phyloP scores from a whole-genome alignment of 2,113 vertebrate species.

The Oxyruncus cristatus region DNA sequence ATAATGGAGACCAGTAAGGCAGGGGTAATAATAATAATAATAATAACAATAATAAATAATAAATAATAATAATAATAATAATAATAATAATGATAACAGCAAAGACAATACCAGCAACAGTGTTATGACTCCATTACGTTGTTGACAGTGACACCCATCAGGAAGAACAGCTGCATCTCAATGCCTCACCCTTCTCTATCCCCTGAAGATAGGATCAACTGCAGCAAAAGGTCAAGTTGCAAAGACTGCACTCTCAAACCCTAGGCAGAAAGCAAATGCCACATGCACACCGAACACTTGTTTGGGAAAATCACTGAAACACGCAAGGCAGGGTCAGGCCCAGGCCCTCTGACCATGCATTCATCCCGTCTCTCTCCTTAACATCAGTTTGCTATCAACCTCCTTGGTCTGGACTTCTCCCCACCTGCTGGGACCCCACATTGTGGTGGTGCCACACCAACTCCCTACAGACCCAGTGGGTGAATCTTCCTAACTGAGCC shows the following conservation, averaged over 20 bases:
- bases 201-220: neutral
- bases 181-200: neutral
- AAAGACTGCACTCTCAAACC: neutral
- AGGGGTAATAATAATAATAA: neutral
- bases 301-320: neutral
- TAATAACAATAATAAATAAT: too few species aligned
- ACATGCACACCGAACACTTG: neutral
- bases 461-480: rapidly evolving
- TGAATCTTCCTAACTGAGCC: neutral
- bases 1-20: neutral
- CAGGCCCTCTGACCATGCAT: rapidly evolving
- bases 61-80: neutral
- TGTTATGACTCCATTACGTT: too few species aligned
- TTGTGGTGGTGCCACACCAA: neutral
- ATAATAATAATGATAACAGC: neutral
- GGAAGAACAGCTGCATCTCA: neutral
- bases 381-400: neutral
- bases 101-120: neutral
- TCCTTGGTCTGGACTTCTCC: neutral
- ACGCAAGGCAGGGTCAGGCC: neutral
- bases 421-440: rapidly evolving
- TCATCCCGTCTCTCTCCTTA: neutral
- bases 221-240: neutral
- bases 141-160: neutral
- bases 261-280: neutral